Percentiles rank a stretch among this genome's conserved stretches.
phyloP scores from a whole-genome alignment of 2,797 vertebrate species.

The Prunella strophiata region DNA sequence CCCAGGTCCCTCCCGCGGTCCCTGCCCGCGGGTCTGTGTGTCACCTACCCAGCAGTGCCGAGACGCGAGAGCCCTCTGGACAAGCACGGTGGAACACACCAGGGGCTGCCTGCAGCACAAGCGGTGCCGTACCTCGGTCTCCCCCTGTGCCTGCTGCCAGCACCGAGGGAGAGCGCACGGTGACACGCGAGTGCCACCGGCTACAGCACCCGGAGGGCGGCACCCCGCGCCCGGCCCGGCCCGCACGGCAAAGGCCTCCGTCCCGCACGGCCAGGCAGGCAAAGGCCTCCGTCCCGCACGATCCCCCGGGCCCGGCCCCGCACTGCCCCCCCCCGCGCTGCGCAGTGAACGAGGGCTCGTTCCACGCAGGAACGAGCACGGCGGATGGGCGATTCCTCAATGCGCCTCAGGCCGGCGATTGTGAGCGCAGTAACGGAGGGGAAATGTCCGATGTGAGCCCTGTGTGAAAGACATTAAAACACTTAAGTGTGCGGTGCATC shows the following conservation, averaged over 20 bases:
- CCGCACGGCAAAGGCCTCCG: background rate
- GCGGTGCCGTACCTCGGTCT: background rate
- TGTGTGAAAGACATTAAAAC: background rate
- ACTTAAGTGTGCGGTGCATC: background rate
- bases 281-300: background rate
- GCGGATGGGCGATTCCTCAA: background rate
- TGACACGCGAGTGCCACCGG: fast-evolving
- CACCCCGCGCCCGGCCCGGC: background rate
- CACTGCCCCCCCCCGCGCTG: background rate
- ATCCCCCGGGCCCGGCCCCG: background rate
- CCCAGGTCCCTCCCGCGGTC: background rate
- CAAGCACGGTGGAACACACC: background rate
- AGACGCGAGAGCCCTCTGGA: background rate
- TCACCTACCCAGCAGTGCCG: background rate
- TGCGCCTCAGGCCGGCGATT: background rate
- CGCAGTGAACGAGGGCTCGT: background rate
- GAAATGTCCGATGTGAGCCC: background rate
- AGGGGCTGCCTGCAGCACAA: fast-evolving
- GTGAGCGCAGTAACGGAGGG: background rate
- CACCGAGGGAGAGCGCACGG: background rate
- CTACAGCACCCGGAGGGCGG: background rate
- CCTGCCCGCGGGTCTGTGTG: background rate
- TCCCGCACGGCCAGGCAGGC: background rate
- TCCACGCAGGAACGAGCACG: background rate
- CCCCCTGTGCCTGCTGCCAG: background rate